Base-by-base conservation (phyloP, 1,140 invertebrate species). In the Apis cerana region DNA sequence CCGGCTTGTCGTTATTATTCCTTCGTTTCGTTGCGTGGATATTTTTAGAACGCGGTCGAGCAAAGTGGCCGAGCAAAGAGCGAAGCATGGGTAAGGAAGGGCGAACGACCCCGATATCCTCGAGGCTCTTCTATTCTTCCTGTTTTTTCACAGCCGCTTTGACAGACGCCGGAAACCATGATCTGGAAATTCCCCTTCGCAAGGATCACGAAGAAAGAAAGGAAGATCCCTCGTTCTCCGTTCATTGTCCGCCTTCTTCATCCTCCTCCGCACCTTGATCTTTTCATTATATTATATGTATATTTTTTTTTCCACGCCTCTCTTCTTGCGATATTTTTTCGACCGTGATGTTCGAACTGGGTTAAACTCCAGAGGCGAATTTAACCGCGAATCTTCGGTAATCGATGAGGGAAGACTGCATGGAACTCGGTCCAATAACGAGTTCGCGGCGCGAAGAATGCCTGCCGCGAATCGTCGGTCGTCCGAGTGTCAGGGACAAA, bases 391-490 rank as follows among this genome's bases (percentile, higher is more conserved):
- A 82, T 82, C 72, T 68, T 76, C 48, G 54, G 19, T 75, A 75
- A 82, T 82, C 80, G 72, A 82, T 76, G 72, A 58, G 2, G 19
- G 23, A 19, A 65, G 64, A 82, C 75, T 52, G 54, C 64, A 21
- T 61, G 72, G 72, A 76, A 76, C 74, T 68, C 56, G 54, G 48
- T 48, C 54, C 65, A 69, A 76, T 82, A 82, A 82, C 70, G 70
- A 74, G 61, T 80, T 71, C 68, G 59, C 27, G 33, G 70, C 48
- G 11, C 65, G 19, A 62, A 80, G 77, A 71, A 71, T 80, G 56
- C 43, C 64, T 17, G 15, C 50, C 21, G 61, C 61, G 74, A 33
- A 64, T 75, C 74, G 59, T 52, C 19, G 33, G 23, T 64, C 27
- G 61, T 17, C 23, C 74, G 5, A 65, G 50, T 76, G 50, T 64